These are phyloP conservation scores for Panorpa germanica DNA, from an alignment of 2,888 invertebrate species.

Conservation along the genomic window DNA sequence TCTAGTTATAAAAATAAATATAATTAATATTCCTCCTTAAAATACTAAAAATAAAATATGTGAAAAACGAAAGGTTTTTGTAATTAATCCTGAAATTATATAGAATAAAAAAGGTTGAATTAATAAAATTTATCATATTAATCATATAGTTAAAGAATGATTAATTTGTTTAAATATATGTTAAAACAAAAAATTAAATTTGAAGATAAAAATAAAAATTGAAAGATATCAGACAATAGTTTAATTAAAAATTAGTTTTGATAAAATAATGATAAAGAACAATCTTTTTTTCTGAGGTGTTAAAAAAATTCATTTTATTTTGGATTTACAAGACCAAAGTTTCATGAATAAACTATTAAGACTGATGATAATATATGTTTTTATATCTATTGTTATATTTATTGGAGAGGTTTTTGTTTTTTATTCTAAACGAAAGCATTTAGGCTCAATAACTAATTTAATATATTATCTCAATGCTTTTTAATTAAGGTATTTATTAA, in stretches of 20 bases:
- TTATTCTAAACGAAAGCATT: slow-evolving; percentile 35
- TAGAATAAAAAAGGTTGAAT: slow-evolving; percentile 29
- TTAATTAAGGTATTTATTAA: too few relatives aligned
- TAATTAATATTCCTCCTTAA: slow-evolving; percentile 39
- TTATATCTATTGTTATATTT: slow-evolving; percentile 28
- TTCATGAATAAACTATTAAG: slow-evolving; percentile 48
- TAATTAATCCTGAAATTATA: slow-evolving; percentile 27
- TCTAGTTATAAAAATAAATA: slow-evolving; percentile 45
- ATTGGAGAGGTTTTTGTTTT: slow-evolving; percentile 30
- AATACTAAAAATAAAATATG: slow-evolving; percentile 41
- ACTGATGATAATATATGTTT: slow-evolving; percentile 30
- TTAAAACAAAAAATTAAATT: slow-evolving; percentile 21
- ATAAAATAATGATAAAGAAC: slow-evolving; percentile 40
- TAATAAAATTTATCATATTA: slow-evolving; percentile 31
- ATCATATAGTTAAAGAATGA: slow-evolving; percentile 32
- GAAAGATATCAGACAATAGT: slow-evolving; percentile 34
- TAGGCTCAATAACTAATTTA: too few relatives aligned
- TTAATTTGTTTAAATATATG: slow-evolving; percentile 25
- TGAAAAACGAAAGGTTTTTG: slow-evolving; percentile 34
- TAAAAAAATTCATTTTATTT: slow-evolving; percentile 31
- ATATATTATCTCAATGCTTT: too few relatives aligned
- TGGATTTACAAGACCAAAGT: slow-evolving; percentile 50
- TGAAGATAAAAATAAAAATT: slow-evolving; percentile 17
- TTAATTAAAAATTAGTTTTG: slow-evolving; percentile 50
- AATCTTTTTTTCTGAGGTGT: slow-evolving; percentile 37